phyloP scores from a whole-genome alignment of 2,113 vertebrate species.

The Antigone vipio region DNA sequence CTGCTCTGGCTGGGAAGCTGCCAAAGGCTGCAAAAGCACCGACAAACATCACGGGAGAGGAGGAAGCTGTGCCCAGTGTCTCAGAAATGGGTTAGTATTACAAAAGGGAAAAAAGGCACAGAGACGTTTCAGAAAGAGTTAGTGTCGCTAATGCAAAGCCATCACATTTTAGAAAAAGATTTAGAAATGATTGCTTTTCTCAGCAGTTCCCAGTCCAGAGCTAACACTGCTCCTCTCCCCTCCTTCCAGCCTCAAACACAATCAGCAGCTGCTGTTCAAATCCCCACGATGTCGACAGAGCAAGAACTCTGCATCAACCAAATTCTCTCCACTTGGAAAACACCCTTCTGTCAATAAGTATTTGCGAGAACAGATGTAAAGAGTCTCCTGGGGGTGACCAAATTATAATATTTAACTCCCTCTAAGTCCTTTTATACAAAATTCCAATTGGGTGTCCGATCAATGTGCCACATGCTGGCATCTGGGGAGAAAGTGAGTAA shows the following conservation, averaged over 20 bases:
- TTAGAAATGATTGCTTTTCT: background rate
- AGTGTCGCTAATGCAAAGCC: background rate
- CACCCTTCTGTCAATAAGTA: background rate
- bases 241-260: background rate
- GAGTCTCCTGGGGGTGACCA: background rate
- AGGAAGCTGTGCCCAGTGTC: background rate
- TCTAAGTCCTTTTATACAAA: background rate
- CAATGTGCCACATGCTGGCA: background rate
- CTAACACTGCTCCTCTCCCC: background rate
- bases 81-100: conserved; percentile 18
- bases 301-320: background rate
- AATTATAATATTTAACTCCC: background rate
- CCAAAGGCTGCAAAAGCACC: conserved; percentile 27
- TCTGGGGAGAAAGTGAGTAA: background rate
- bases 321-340: background rate
- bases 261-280: background rate
- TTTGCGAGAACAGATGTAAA: background rate
- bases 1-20: conserved; percentile 42
- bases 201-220: background rate
- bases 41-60: background rate
- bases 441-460: background rate
- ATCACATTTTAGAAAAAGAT: background rate
- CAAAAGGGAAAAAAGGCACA: background rate
- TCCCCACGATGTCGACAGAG: background rate
- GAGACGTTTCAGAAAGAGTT: background rate